A percentile compares a stretch with the other conserved stretches of the same genome.
Conservation (phyloP, 2,797 vertebrate genomes). For the Danio albolineatus region DNA sequence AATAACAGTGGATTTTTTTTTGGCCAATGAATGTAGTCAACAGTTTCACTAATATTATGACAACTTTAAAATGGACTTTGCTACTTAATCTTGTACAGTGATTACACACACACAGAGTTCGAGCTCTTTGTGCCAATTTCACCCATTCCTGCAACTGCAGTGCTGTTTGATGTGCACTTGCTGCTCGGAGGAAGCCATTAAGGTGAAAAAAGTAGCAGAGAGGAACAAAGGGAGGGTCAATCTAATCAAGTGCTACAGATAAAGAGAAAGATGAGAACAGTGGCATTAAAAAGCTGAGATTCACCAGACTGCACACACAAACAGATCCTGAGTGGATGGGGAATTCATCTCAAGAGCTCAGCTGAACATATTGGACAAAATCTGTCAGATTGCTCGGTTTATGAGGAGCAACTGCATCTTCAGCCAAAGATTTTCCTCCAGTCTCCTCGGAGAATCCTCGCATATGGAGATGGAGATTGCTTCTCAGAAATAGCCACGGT, state of each 20-base stretch:
- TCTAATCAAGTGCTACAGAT: constrained; percentile 46
- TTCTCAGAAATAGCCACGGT: neutral
- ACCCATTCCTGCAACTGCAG: constrained; percentile 23
- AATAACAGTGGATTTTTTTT: too few species aligned
- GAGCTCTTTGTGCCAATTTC: constrained; percentile 30
- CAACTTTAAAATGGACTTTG: too few species aligned
- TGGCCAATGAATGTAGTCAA: too few species aligned
- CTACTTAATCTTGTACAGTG: neutral
- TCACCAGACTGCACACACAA: constrained; percentile 31
- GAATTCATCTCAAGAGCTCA: constrained; percentile 36
- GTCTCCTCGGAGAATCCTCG: neutral
- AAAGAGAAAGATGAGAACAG: constrained; percentile 35
- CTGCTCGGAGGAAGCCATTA: constrained; percentile 42
- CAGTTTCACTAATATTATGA: too few species aligned
- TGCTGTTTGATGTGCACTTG: constrained; percentile 51
- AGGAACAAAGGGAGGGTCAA: constrained; percentile 44
- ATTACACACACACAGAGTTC: neutral
- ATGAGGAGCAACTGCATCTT: constrained; percentile 8
- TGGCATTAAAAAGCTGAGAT: constrained; percentile 45
- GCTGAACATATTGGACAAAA: constrained; percentile 34
- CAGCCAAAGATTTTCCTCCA: constrained; percentile 14
- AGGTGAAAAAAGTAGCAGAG: constrained; percentile 40
- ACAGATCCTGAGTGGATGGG: neutral
- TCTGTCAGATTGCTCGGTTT: constrained; percentile 31
- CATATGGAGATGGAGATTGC: neutral